phyloP scores from a whole-genome alignment of 2,797 vertebrate species.

The Emys orbicularis region DNA sequence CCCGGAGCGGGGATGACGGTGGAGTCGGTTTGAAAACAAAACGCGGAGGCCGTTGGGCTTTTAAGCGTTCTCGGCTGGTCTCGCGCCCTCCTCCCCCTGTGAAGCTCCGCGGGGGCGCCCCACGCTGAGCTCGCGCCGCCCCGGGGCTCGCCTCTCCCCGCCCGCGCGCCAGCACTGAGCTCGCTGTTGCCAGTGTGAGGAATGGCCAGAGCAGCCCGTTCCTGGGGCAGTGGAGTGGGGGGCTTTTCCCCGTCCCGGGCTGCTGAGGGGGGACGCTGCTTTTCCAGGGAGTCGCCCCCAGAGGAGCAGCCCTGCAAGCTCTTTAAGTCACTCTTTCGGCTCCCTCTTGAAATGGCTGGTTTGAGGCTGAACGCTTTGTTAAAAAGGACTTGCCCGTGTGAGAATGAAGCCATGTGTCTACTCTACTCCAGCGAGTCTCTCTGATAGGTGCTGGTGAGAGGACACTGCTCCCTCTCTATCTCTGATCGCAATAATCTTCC shows the following conservation, averaged over 20 bases:
- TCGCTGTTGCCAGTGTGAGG: background rate
- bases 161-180: too few relatives aligned
- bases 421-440: background rate
- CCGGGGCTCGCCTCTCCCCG: too few relatives aligned
- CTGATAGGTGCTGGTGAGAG: background rate
- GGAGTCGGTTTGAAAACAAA: too few relatives aligned
- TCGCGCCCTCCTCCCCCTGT: background rate
- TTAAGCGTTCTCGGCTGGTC: background rate
- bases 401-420: background rate
- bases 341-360: background rate
- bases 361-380: background rate
- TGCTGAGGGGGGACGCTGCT: background rate
- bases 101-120: background rate
- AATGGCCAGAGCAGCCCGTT: background rate
- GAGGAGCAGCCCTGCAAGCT: rapidly evolving
- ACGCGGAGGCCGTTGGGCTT: background rate
- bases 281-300: rapidly evolving
- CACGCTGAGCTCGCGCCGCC: background rate
- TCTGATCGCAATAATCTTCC: background rate
- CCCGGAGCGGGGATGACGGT: background rate
- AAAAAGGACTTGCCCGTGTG: background rate
- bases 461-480: background rate
- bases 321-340: background rate
- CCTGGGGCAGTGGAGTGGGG: background rate
- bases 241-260: background rate